Conservation (phyloP, 2,888 invertebrate species). For the Coecobrya sp. region DNA sequence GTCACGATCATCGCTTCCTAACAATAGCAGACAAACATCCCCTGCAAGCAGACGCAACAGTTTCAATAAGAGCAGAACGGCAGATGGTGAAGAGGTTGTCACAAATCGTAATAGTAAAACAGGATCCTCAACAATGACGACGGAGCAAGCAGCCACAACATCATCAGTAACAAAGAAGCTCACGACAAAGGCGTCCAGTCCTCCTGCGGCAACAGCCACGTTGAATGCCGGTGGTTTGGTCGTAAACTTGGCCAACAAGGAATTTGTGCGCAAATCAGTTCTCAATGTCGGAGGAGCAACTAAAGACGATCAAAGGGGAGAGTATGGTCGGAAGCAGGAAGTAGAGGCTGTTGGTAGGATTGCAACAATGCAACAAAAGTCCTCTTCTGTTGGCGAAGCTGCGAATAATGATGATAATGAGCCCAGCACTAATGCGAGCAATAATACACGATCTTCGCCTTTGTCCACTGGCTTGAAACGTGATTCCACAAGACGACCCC, state of each 20-base stretch:
- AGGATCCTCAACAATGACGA: no score
- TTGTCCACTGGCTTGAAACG: slow-evolving; percentile 78
- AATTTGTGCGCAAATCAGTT: slow-evolving; percentile 92
- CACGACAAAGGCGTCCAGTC: slow-evolving; percentile 54
- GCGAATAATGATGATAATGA: slow-evolving; percentile 71
- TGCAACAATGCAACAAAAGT: slow-evolving; percentile 50
- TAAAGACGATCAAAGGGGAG: slow-evolving; percentile 85
- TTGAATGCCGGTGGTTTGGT: slow-evolving; percentile 75
- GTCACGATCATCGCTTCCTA: slow-evolving; percentile 80
- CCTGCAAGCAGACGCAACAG: slow-evolving; percentile 67
- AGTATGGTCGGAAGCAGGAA: slow-evolving; percentile 86
- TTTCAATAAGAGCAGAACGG: slow-evolving; percentile 67
- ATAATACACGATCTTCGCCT: slow-evolving; percentile 62
- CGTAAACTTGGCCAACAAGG: slow-evolving; percentile 89
- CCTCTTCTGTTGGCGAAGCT: slow-evolving; percentile 29
- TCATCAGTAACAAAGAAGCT: slow-evolving; percentile 75
- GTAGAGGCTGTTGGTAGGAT: slow-evolving; percentile 73
- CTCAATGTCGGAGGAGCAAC: slow-evolving; percentile 90
- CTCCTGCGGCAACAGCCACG: slow-evolving; percentile 52
- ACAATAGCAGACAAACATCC: slow-evolving; percentile 70
- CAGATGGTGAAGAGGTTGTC: no score
- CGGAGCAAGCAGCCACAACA: slow-evolving; percentile 57
- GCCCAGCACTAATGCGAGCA: slow-evolving; percentile 45
- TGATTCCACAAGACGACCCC: slow-evolving; percentile 89
- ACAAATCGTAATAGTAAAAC: no score